Base-by-base conservation (phyloP, 2,888 invertebrate genomes). In the Mimachlamys varia region DNA sequence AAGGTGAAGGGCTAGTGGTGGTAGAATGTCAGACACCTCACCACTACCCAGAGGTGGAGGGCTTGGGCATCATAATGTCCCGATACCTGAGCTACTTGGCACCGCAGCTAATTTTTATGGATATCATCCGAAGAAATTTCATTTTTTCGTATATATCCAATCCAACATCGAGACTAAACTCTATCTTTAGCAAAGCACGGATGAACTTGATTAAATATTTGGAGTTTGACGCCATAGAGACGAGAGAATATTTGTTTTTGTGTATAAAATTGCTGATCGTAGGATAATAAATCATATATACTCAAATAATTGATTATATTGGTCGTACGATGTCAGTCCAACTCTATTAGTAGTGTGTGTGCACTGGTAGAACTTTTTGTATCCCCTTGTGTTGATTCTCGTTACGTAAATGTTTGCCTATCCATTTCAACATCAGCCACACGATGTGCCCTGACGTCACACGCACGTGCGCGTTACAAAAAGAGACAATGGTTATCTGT, bases 381-480 rank as follows among this genome's bases (percentile, higher is more conserved):
- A 76, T 76, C 76, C 76, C 76, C 76, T 33, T 58, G 17, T 76
- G 76, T 76, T 76, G 27, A 76, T 33, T 76, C 33, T 33, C 27
- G 33, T 76, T 76, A 76, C 76, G 76, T 76, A 76, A 76, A 76
- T 76, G 76, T 76, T 76, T 76, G 76, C 76, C 33, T 19, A 76
- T 76, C 76, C 76, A 76, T 76, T 76, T 76, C 27, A 27, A 76
- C 27, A 76, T 76, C 76, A 15, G 27, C 27, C 76, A 12, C 27
- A 76, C 76, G 76, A 33, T 27, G 76, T 76, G 76, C 76, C 27
- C 27, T 76, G 76, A 76, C 76, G 76, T 76, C 76, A 76, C 33
- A 76, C 76, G 76, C 76, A 76, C 76, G 76, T 33, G 76, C 76
- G 76, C 76, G 33, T 76, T 76, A 76, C 76, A 76, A 76, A n/a